Base-by-base conservation (phyloP, 2,888 invertebrate genomes). In the Catocala fraxini region DNA sequence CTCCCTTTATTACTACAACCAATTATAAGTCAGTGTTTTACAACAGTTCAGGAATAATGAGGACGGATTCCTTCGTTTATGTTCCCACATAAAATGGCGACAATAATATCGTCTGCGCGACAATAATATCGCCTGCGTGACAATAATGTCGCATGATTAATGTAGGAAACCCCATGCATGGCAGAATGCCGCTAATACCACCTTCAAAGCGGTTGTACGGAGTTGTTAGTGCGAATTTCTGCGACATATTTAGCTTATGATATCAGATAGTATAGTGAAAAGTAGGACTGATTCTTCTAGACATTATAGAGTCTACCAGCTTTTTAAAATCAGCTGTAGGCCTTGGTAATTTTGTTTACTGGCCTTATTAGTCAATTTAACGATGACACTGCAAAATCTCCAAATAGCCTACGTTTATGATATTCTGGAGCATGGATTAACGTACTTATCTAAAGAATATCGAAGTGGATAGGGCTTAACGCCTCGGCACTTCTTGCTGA, bases 241-340 rank as follows among this genome's bases (percentile, higher is more conserved):
- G 11, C 39, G n/a, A 71, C 65, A 73, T 68, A 63, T 65, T 72
- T 75, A 83, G 66, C 66, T 74, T 70, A 63, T 52, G 77, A 75
- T 76, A 46, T n/a, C 25, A 39, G 52, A 68, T 74, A 12, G 25
- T 25, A 25, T 4, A 25, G 25, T 25, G 25, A 25, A 3, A 25
- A 25, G 4, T 25, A 25, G 25, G 25, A 25, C 25, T 25, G 25
- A 25, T 25, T 25, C 15, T 25, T 25, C 25, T 25, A 3, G 25
- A 3, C 25, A 3, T 25, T 25, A 25, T 25, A 3, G 4, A 25
- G 4, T 4, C 15, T 15, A 15, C 1, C 1, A 15, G 1, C 15
- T 15, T 25, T 4, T 25, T 25, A 3, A 25, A 25, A 4, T 25
- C 3, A 25, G 25, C 25, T 3, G 4, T 25, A 25, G 25, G 25